Evolutionary conservation across 2,797 vertebrate species (phyloP), one percentile per base, ranked within the genome.

Genomic region (Rhodeus uyekii): DNA sequence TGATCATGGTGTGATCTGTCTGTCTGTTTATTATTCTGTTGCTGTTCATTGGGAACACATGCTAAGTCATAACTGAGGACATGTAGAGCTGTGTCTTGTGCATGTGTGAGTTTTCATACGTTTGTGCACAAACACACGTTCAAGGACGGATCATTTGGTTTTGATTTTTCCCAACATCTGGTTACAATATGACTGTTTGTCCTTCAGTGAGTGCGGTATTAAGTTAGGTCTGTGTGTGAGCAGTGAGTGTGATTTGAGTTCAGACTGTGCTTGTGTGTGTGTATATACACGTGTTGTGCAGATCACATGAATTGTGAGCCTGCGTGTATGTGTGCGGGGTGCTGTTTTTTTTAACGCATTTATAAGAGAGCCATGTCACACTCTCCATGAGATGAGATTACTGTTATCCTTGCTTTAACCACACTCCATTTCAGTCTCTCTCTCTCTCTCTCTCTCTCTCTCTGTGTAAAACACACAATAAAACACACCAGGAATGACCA

Each of bases 81-180:
- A 65, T 60, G 48, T 61, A 61, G 64, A 60, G 58, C 58, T 29
- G 72, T 44, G 73, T 61, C 18, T 53, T 75, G 78, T 58, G 69
- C 48, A 34, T 74, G 55, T 86, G 55, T 80, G 34, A 24, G 73
- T 87, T 76, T 81, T 86, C 64, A 60, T 84, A 86, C 80, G 85
- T 88, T 88, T 90, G 87, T 86, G 86, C 85, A 61, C 64, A 85
- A 60, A 85, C 84, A 89, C 29, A 48, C 85, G 87, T 84, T 69
- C 86, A 88, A 91, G 88, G 80, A 86, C 73, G 73, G 36, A 85
- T 87, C 92, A 94, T 92, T 89, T 94, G 94, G 92, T 92, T 93
- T 90, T 90, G 87, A 93, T 95, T 95, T 91, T 71, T 69, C 85
- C 65, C 85, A 67, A 88, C 93, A 93, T 93, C 92, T 93, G 93